Conservation (phyloP, 2,113 vertebrate genomes). For the Mormyrus iriodes region DNA sequence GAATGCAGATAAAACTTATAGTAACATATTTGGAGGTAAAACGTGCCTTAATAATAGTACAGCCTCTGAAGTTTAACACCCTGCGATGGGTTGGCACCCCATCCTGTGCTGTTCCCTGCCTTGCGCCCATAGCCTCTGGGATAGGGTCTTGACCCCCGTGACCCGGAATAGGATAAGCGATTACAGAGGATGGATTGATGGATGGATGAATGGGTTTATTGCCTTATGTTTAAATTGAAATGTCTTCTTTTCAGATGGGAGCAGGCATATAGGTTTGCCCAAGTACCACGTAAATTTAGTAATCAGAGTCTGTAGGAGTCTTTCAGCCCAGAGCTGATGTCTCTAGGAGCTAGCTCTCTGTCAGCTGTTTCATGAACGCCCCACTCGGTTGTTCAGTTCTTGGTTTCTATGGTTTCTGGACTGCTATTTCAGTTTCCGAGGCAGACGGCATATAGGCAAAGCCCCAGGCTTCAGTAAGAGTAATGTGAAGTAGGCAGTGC, state of each 20-base stretch:
- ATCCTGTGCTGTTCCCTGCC: not conserved
- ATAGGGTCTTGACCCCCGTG: not conserved
- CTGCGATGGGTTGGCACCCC: not conserved
- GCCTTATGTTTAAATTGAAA: not conserved
- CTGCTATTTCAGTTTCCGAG: not conserved
- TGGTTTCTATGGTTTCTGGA: conserved; percentile 5
- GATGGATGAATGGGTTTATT: not conserved
- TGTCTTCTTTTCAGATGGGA: not conserved
- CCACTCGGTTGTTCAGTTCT: not conserved
- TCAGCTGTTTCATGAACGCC: not conserved
- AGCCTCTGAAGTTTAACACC: not conserved
- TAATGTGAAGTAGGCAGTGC: not conserved
- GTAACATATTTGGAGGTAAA: not conserved
- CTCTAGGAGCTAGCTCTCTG: not conserved
- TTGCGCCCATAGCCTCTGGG: not conserved
- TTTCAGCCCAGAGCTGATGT: not conserved
- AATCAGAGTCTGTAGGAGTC: too few relatives aligned
- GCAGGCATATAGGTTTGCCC: not conserved
- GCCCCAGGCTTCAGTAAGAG: not conserved
- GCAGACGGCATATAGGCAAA: not conserved
- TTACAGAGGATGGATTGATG: not conserved
- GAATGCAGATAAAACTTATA: not conserved
- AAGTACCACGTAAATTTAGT: not conserved
- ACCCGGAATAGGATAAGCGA: not conserved
- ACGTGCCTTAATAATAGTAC: not conserved